Base-by-base conservation (phyloP, 2,888 invertebrate species). In the Tipula lateralis region DNA sequence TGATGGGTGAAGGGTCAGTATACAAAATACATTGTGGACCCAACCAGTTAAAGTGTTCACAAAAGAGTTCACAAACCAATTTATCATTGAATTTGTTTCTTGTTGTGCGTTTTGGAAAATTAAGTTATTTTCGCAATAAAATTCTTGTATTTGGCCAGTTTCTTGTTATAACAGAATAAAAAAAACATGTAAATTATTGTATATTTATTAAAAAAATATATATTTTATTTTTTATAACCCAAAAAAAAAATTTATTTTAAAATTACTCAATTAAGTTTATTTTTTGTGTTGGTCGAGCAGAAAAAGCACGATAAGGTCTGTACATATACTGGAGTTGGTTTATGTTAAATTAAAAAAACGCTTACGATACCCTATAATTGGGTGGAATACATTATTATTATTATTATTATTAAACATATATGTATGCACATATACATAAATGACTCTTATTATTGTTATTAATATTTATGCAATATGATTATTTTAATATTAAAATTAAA, bases 401-500 rank as follows among this genome's bases (percentile, higher is more conserved):
- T 39, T 39, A 39, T 32, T 32, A n/a, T 39, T 39, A 39, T 66
- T 66, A 39, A 66, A 66, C 66, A 13, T n/a, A n/a, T n/a, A n/a
- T n/a, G n/a, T n/a, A n/a, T n/a, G n/a, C n/a, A n/a, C n/a, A n/a
- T n/a, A 24, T 66, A 24, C 9, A 66, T 66, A 39, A n/a, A 39
- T 39, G 39, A n/a, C 39, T 39, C 39, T 39, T 39, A 39, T 39
- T 39, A 39, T 66, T 66, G 24, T 66, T 66, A 66, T 66, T 66
- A 24, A 66, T 16, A 16, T 66, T 24, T 7, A 66, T 66, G 7
- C 66, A 66, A 3, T 39, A 39, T 39, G 39, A 39, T 66, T 66
- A 66, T 66, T 66, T 66, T 66, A 66, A 66, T 66, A 66, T 24
- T 66, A 66, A 66, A 66, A 66, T 66, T 24, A 66, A 66, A 66